Evolutionary conservation across 2,888 invertebrate species (phyloP), one percentile per base, ranked within the genome.

Genomic region (Aspidiotus rigidus): DNA sequence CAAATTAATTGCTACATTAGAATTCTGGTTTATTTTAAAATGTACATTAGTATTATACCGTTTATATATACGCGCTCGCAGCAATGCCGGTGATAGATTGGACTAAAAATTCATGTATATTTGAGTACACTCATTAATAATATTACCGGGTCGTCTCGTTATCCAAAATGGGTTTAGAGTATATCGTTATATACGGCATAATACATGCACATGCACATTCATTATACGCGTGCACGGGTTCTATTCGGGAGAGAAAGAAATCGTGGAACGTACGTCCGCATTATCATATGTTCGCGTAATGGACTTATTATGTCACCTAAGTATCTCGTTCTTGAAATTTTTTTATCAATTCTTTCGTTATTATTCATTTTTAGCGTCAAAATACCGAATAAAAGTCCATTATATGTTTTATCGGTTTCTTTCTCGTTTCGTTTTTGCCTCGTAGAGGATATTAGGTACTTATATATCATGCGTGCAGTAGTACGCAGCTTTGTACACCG

Each of bases 101-200:
- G 67, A 15, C 40, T 60, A 60, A 67, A 63, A 67, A 59, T 67
- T 67, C 60, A 59, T 67, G 67, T 67, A 59, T 60, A 49, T 49
- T 39, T 67, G 67, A 67, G 67, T 67, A 67, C 60, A 60, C 49
- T 67, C 67, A 67, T 67, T 67, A 67, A 67, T 67, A 67, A 67
- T 67, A 66, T 55, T 44, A 62, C 17, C n/a, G 54, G 40, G 54
- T 39, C n/a, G 64, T 64, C 55, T 64, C 64, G 64, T 55, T 64
- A 64, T 55, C 64, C 64, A 15, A 54, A 63, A 62, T n/a, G 39
- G 15, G 49, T 49, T 49, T 49, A 49, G n/a, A 49, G 49, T 49
- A 49, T 11, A 15, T 28, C 63, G 49, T 39, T 53, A 42, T 39
- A 28, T 28, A 9, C 16, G 15, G 42, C 13, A 13, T 42, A 7